Conservation (phyloP, 2,113 vertebrate genomes). For the Lamprotornis superbus region DNA sequence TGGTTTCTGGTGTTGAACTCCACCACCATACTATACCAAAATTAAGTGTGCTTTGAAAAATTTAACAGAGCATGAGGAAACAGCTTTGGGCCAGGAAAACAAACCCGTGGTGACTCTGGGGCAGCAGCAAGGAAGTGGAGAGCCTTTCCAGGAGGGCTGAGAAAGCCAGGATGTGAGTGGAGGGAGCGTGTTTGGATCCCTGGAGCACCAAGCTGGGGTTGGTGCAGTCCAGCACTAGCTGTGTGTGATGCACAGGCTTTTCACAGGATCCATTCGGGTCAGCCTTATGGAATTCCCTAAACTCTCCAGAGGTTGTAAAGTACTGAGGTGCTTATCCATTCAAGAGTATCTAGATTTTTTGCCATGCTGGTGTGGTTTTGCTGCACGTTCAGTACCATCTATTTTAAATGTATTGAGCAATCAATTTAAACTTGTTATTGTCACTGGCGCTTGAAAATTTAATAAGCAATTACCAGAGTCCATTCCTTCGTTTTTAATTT, state of each 20-base stretch:
- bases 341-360: slow-evolving; percentile 40
- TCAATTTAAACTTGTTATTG: slow-evolving; percentile 80
- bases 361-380: background rate
- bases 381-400: slow-evolving; percentile 18
- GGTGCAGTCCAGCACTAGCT: background rate
- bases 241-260: background rate
- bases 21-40: background rate
- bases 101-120: background rate
- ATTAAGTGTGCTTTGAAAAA: background rate
- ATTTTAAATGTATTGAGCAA: slow-evolving; percentile 69
- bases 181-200: background rate
- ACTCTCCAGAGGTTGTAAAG: slow-evolving; percentile 25
- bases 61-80: background rate
- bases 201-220: background rate
- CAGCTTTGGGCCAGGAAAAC: rapidly evolving
- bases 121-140: background rate
- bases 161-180: background rate
- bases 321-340: slow-evolving; percentile 28
- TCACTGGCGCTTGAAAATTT: slow-evolving; percentile 73
- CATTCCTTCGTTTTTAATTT: slow-evolving; percentile 76
- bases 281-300: slow-evolving; percentile 40
- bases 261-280: background rate
- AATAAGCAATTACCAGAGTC: slow-evolving; percentile 78
- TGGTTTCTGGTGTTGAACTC: background rate
- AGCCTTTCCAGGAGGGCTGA: background rate